Percentiles rank a stretch among this genome's conserved stretches.
These are phyloP conservation scores for Trichogramma dendrolimi DNA, from an alignment of 2,888 invertebrate genomes.

Conservation along the genomic window DNA sequence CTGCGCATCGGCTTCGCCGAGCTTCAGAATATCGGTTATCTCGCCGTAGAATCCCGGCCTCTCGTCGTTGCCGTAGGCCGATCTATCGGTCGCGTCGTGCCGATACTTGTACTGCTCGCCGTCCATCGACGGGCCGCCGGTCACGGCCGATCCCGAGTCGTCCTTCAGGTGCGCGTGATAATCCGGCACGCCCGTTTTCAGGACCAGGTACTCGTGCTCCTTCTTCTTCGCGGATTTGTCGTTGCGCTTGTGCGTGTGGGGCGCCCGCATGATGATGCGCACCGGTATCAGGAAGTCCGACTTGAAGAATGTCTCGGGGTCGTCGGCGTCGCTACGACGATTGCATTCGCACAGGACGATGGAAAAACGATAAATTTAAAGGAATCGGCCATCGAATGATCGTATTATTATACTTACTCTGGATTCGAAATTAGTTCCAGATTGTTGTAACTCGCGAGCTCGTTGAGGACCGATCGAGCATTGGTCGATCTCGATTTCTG, in stretches of 20 bases:
- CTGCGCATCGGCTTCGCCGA: conserved; percentile 20
- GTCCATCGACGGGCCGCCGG: neutral
- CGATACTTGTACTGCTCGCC: conserved; percentile 11
- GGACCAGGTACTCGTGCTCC: conserved; percentile 41
- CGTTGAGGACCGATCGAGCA: conserved; percentile 18
- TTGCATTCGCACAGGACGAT: too few relatives aligned
- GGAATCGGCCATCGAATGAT: neutral
- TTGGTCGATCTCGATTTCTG: conserved; percentile 21
- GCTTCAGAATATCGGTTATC: conserved; percentile 38
- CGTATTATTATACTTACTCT: conserved; percentile 6
- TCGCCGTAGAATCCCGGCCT: conserved; percentile 45
- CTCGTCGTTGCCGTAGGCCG: conserved; percentile 37
- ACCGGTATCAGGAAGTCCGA: conserved; percentile 34
- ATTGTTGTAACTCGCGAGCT: conserved; percentile 10
- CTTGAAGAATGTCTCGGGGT: neutral
- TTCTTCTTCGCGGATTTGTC: conserved; percentile 26
- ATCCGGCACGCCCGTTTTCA: conserved; percentile 36
- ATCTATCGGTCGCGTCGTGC: conserved; percentile 19
- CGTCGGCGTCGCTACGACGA: too few relatives aligned
- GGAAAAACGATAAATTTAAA: too few relatives aligned
- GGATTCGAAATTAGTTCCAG: conserved; percentile 7
- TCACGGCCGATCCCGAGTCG: neutral
- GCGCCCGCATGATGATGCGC: conserved; percentile 45
- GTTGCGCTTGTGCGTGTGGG: conserved; percentile 40
- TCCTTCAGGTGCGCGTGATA: conserved; percentile 41